A percentile compares a stretch with the other conserved stretches of the same genome.
phyloP scores from a whole-genome alignment of 2,797 vertebrate species.

The Lepus oiostolus region DNA sequence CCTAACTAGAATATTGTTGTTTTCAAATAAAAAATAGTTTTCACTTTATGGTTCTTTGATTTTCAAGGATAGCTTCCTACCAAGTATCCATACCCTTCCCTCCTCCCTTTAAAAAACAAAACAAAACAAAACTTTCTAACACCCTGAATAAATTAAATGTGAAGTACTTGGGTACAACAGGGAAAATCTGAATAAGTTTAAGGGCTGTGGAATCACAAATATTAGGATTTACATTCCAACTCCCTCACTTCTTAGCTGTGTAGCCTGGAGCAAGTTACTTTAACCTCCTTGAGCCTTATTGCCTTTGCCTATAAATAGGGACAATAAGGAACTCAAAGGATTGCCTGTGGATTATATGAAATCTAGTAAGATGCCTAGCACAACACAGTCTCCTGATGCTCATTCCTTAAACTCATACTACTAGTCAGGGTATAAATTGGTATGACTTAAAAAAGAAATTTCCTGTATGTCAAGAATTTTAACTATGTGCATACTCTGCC shows the following conservation, averaged over 20 bases:
- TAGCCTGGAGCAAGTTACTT: slow-evolving; percentile 17
- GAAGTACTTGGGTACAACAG: neutral
- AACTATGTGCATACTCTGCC: slow-evolving; percentile 29
- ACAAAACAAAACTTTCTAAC: slow-evolving; percentile 7
- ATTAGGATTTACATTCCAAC: slow-evolving; percentile 13
- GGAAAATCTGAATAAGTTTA: slow-evolving; percentile 55
- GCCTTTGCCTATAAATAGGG: slow-evolving; percentile 75
- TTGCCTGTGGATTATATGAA: slow-evolving; percentile 65
- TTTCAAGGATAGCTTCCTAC: slow-evolving; percentile 53
- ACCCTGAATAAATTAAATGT: slow-evolving; percentile 56
- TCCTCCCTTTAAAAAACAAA: no score
- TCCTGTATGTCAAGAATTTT: slow-evolving; percentile 25
- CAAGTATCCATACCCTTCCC: neutral
- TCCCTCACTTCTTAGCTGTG: neutral
- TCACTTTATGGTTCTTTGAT: slow-evolving; percentile 26
- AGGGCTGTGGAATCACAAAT: slow-evolving; percentile 23
- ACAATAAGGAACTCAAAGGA: slow-evolving; percentile 68
- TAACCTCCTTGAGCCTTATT: slow-evolving; percentile 48
- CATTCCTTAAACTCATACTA: slow-evolving; percentile 48
- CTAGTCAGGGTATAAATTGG: neutral
- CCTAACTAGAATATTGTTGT: slow-evolving; percentile 1
- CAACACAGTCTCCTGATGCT: slow-evolving; percentile 8
- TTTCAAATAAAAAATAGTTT: slow-evolving; percentile 61
- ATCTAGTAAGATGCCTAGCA: slow-evolving; percentile 56
- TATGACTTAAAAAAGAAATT: neutral